Conservation (phyloP, 2,797 vertebrate genomes). For the Nannoperca obscura region DNA sequence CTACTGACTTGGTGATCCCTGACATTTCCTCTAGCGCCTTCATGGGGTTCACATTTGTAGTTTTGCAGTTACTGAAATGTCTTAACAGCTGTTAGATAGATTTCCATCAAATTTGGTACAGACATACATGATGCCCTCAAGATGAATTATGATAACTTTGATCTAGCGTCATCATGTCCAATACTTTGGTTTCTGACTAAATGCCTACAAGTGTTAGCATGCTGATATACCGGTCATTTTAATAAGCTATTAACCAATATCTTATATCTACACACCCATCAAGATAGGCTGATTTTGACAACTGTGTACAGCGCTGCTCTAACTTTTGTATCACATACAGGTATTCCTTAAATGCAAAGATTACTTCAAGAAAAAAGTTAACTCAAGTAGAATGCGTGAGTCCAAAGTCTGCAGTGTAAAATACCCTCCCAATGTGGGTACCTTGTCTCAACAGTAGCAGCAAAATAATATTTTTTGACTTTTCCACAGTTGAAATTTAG, state of each 20-base stretch:
- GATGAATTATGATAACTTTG: no score
- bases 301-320: neutral
- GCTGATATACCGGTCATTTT: neutral
- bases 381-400: neutral
- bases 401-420: neutral
- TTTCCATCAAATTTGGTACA: neutral
- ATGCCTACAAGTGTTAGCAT: no score
- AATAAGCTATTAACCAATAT: neutral
- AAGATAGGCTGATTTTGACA: neutral
- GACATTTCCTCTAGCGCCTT: neutral
- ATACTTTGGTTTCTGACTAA: no score
- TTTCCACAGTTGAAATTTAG: conserved; percentile 31
- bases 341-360: neutral
- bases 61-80: neutral
- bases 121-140: neutral
- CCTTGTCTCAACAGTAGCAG: conserved; percentile 9
- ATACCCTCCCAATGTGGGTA: neutral
- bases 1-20: neutral
- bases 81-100: neutral
- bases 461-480: conserved; percentile 31
- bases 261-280: neutral
- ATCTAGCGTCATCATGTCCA: no score
- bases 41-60: neutral
- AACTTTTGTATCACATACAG: neutral
- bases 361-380: neutral